Evolutionary conservation across 1,140 invertebrate genomes (phyloP).

Genomic region (Drosophila sechellia): DNA sequence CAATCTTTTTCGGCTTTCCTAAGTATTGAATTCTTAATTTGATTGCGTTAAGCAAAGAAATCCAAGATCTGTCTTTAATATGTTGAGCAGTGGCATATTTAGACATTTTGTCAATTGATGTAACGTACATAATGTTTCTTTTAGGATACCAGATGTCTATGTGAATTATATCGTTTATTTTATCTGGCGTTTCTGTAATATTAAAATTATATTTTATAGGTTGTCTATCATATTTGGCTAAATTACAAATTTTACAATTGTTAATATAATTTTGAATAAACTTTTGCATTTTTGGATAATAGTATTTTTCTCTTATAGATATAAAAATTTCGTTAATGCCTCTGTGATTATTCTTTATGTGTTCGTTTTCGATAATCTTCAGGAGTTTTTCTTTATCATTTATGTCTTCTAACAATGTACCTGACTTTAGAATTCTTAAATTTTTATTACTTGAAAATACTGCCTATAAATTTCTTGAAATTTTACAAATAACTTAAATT

Average conservation of each 20-base stretch:
- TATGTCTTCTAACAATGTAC: slow-evolving; percentile 2
- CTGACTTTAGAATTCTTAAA: slow-evolving; percentile 8
- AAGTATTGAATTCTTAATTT: slow-evolving; percentile 3
- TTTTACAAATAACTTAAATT: slow-evolving; percentile 19
- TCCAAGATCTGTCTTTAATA: slow-evolving; percentile 9
- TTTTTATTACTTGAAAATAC: slow-evolving; percentile 16
- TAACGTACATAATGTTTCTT: slow-evolving; percentile 5
- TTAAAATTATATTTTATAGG: slow-evolving; percentile 22
- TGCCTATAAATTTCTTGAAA: slow-evolving; percentile 13
- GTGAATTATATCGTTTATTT: slow-evolving; percentile 7
- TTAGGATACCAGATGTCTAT: slow-evolving; percentile 12
- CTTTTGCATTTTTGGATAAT: slow-evolving; percentile 7
- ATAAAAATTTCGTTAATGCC: slow-evolving; percentile 10
- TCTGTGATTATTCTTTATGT: slow-evolving; percentile 14
- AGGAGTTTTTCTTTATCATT: slow-evolving; percentile 4
- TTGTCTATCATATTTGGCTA: slow-evolving; percentile 8
- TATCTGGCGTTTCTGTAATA: slow-evolving; percentile 11
- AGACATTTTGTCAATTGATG: slow-evolving; percentile 2
- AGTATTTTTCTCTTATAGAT: slow-evolving; percentile 18
- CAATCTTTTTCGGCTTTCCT: slow-evolving; percentile 11
- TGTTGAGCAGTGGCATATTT: neutral
- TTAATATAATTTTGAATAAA: slow-evolving; percentile 14
- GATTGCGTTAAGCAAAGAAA: neutral
- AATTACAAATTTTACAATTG: slow-evolving; percentile 4
- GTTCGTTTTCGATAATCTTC: slow-evolving; percentile 17